Evolutionary conservation across 2,888 invertebrate species (phyloP).

Genomic region (Halictus ligatus): DNA sequence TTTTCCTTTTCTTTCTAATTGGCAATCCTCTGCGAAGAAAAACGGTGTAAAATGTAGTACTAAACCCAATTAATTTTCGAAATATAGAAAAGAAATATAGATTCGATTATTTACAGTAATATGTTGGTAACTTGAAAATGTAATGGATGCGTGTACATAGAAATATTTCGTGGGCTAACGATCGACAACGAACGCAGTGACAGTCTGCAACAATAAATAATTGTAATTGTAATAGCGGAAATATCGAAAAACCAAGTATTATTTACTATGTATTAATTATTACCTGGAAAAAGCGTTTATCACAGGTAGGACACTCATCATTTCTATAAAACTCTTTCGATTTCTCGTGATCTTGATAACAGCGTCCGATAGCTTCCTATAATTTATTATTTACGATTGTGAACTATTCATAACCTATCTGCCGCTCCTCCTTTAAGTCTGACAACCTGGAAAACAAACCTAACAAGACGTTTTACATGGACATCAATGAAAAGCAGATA

Average conservation of each 20-base stretch:
- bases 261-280: conserved; percentile 11
- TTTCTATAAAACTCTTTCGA: conserved; percentile 1
- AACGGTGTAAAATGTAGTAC: conserved; percentile 16
- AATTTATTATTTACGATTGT: neutral
- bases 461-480: neutral
- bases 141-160: conserved; percentile 75
- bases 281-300: conserved; percentile 44
- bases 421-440: neutral
- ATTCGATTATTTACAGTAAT: conserved; percentile 79
- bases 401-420: neutral
- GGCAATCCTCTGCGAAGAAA: conserved; percentile 90
- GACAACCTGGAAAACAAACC: neutral
- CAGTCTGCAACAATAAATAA: conserved; percentile 28
- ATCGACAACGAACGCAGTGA: conserved; percentile 21
- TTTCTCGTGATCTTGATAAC: neutral
- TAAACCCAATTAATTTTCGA: neutral
- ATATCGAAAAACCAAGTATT: conserved; percentile 26
- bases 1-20: conserved; percentile 94
- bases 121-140: conserved; percentile 80
- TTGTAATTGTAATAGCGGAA: conserved; percentile 13
- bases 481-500: neutral
- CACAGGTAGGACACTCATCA: conserved; percentile 29
- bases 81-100: neutral
- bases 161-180: conserved; percentile 74
- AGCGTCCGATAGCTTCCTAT: neutral